These are phyloP conservation scores for Gymnopithys bicolor DNA, from an alignment of 2,797 vertebrate genomes.

Conservation along the genomic window DNA sequence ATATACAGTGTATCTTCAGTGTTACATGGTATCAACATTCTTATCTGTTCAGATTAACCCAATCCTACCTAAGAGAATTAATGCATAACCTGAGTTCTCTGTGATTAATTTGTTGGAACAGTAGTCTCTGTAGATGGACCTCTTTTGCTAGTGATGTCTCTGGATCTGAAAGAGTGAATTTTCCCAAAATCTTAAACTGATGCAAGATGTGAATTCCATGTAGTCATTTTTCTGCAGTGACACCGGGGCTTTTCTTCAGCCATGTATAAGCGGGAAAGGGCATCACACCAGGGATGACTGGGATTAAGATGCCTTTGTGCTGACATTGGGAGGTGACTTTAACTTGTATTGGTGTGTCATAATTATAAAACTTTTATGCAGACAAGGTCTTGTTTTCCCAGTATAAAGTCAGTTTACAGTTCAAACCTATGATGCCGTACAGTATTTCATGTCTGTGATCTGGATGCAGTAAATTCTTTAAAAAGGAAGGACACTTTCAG, in stretches of 20 bases:
- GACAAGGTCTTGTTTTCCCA: neutral
- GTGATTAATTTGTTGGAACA: neutral
- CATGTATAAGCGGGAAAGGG: neutral
- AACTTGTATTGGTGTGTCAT: neutral
- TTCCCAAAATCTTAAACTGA: neutral
- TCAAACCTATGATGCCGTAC: neutral
- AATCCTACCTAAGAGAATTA: neutral
- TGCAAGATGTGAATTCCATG: neutral
- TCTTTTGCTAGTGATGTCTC: neutral
- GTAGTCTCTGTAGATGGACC: neutral
- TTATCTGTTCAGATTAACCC: neutral
- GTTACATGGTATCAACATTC: neutral
- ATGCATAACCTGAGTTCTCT: neutral
- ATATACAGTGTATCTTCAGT: neutral
- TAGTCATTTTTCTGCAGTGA: neutral
- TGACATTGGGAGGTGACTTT: neutral
- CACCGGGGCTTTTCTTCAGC: neutral
- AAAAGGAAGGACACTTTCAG: neutral
- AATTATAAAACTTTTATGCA: neutral
- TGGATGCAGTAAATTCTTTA: neutral
- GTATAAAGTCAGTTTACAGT: neutral
- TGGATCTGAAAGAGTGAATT: neutral
- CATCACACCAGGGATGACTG: neutral
- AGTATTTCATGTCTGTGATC: neutral
- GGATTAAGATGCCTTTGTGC: neutral